phyloP scores from a whole-genome alignment of 2,888 invertebrate species.

The Elgonia sp. region DNA sequence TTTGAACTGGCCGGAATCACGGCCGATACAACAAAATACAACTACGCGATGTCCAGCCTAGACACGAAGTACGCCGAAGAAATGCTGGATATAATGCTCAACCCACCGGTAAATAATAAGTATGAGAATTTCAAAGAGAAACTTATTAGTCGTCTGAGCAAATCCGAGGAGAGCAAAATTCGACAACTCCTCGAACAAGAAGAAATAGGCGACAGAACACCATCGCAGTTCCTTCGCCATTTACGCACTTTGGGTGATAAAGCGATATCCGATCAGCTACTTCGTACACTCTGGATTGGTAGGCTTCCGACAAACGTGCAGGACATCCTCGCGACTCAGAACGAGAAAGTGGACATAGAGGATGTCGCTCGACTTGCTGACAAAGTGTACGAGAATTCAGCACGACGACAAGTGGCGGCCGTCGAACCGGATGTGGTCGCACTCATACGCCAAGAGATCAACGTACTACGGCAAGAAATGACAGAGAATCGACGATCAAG shows the following conservation, averaged over 20 bases:
- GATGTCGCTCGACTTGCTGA: conserved; percentile 69
- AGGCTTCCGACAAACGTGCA: conserved; percentile 35
- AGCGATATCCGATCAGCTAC: neutral
- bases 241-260: conserved; percentile 37
- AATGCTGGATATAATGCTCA: no score
- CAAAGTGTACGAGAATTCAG: conserved; percentile 15
- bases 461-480: neutral
- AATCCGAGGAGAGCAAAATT: no score
- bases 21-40: no score
- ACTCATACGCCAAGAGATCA: no score
- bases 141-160: no score
- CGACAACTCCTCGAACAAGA: no score
- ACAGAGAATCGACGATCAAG: neutral
- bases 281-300: conserved; percentile 37
- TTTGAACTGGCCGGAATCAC: no score
- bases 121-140: no score
- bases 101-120: no score
- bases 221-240: conserved; percentile 78
- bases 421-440: neutral
- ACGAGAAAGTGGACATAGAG: conserved; percentile 38
- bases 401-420: neutral
- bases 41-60: no score
- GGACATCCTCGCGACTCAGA: conserved; percentile 70
- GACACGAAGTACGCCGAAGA: no score
- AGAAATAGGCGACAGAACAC: conserved; percentile 75